Base-by-base conservation (phyloP, 2,797 vertebrate species). In the Channa striata region DNA sequence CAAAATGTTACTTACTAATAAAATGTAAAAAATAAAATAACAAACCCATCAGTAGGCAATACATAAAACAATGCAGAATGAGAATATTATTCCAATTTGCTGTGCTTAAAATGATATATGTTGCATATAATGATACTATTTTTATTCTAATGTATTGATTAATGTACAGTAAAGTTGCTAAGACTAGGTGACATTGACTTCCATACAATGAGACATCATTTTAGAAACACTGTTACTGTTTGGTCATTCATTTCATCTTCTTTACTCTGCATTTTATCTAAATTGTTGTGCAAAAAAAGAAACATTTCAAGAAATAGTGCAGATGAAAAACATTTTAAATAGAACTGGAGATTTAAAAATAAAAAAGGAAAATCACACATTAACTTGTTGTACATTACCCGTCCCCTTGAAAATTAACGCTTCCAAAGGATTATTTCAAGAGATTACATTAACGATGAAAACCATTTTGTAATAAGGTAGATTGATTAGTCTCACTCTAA, bases 351-450 rank as follows among this genome's bases (percentile, higher is more conserved):
- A 73, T 68, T 85, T 56, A 52, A 72, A 78, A 76, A 66, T 34
- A 71, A 77, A 62, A 25, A 77, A 81, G 43, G 58, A 78, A 86
- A 84, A 83, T 87, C 86, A 93, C 90, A 92, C 81, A 88, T 83
- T 87, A 93, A 91, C 84, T 89, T 92, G 83, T 89, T 92, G 89
- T 87, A 94, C 79, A 93, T 92, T 84, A 87, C 87, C 88, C 83
- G 82, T 88, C 82, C 83, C 90, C 86, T 89, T 88, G 74, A 92
- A 93, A 90, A 93, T 94, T 90, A 95, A 95, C 92, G 93, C 93
- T 91, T 95, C 94, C 92, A 87, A 63, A 12, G 11, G 12, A 66
- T 80, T 68, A 33, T 51, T 59, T 17, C 30, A 75, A 72, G n/a
- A 65, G 3, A 59, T 51, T 20, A 47, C 0, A 48, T 77, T 77